Base-by-base conservation (phyloP, 1,140 invertebrate genomes). In the Doryteuthis pealeii region DNA sequence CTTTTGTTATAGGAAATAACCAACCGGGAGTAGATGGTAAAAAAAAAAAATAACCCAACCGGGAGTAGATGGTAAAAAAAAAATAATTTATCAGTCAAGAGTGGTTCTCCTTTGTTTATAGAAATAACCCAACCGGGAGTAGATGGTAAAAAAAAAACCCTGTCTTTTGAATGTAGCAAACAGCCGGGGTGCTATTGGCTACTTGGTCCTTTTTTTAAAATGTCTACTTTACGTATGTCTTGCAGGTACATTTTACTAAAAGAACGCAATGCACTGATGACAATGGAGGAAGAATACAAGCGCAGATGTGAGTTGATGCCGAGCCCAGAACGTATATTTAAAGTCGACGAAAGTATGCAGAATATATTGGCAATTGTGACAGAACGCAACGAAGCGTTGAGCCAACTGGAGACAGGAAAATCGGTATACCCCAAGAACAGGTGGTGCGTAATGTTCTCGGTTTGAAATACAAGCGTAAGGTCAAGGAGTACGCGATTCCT, bases 231-330 rank as follows among this genome's bases (percentile, higher is more conserved):
- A 35, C 62, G 26, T 76, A 18, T 26, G 26, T 43, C 71, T 78
- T 83, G 72, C 79, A 95, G 93, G 93, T 95, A 92, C 90, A 91
- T 99, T 32, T 89, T 99, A 72, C 87, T 99, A 31, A 99, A 99
- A 89, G 98, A 99, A 89, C 89, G 92, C 74, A 99, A 99, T 86
- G 98, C 99, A 96, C 89, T 99, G 8, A 86, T 97, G 68, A 99
- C 98, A 26, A 98, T 99, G 97, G 93, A 98, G 89, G 90, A 95
- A 75, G 93, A 93, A 83, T 93, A 91, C 83, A 92, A 93, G 70
- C 84, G 91, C 75, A 89, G 92, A 82, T 87, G 86, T 49, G 88
- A 91, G 86, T 77, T 93, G n/a, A 95, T 99, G 88, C 95, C 97
- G 15, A 98, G 92, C 90, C 96, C 96, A 33, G 97, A 99, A 89